phyloP scores from a whole-genome alignment of 2,888 invertebrate genomes.

The Timandra comae region DNA sequence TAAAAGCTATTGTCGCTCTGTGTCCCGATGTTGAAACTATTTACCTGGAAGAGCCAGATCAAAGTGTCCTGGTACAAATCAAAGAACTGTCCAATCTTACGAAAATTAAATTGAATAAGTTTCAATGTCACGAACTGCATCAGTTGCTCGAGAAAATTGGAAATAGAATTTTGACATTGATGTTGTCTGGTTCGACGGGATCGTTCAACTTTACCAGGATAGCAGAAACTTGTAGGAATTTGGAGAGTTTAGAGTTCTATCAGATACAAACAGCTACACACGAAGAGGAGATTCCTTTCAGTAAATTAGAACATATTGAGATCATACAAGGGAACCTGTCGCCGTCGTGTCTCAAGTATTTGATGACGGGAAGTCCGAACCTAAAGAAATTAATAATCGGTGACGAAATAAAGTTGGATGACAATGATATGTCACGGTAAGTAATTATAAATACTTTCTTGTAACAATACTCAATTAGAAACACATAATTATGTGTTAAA shows the following conservation, averaged over 20 bases:
- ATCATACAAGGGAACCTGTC: conserved; percentile 80
- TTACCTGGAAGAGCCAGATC: conserved; percentile 79
- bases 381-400: conserved; percentile 80
- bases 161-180: conserved; percentile 70
- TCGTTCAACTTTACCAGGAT: conserved; percentile 78
- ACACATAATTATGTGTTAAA: too few relatives aligned
- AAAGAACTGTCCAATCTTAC: conserved; percentile 66
- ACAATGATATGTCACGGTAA: conserved; percentile 80
- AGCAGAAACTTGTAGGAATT: conserved; percentile 76
- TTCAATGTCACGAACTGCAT: conserved; percentile 78
- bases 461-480: too few relatives aligned
- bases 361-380: conserved; percentile 78
- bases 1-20: conserved; percentile 76
- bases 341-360: conserved; percentile 73
- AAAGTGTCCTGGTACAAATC: conserved; percentile 69
- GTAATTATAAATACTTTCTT: too few relatives aligned
- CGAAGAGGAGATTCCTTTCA: conserved; percentile 74
- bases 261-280: conserved; percentile 79
- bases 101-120: conserved; percentile 79
- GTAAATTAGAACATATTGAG: conserved; percentile 79
- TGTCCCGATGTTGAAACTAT: conserved; percentile 80
- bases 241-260: conserved; percentile 80
- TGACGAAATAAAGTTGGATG: conserved; percentile 80
- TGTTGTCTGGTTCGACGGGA: conserved; percentile 76
- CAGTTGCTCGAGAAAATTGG: conserved; percentile 75